A percentile compares a stretch with the other conserved stretches of the same genome.
phyloP scores from a whole-genome alignment of 2,888 invertebrate species.

The Acheta domesticus region DNA sequence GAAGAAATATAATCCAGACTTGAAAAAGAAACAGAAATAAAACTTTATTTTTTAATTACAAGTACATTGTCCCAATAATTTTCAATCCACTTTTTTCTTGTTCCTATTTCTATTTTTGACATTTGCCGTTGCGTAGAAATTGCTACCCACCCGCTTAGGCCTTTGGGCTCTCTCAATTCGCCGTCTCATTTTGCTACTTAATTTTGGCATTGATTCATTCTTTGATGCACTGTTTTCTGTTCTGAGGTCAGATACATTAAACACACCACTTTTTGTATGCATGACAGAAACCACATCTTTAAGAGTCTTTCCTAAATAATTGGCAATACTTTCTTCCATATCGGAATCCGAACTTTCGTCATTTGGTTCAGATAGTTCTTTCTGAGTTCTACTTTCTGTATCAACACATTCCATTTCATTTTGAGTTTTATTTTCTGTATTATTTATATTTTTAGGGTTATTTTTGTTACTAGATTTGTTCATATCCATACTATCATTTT shows the following conservation, averaged over 20 bases:
- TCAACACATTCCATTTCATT: constrained; percentile 27
- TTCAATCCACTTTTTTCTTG: constrained; percentile 53
- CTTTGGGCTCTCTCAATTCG: constrained; percentile 70
- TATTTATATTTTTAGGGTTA: not conserved
- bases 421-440: not conserved
- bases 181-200: constrained; percentile 74
- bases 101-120: constrained; percentile 82
- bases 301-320: constrained; percentile 50
- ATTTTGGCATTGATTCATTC: constrained; percentile 43
- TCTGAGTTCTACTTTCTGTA: constrained; percentile 40
- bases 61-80: not conserved
- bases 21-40: not conserved
- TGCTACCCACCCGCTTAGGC: constrained; percentile 79
- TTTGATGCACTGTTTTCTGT: constrained; percentile 32
- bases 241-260: constrained; percentile 49
- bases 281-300: constrained; percentile 51
- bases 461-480: constrained; percentile 31
- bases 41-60: not conserved
- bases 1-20: too few relatives aligned
- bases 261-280: constrained; percentile 49
- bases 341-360: constrained; percentile 67
- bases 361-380: constrained; percentile 52
- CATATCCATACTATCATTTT: constrained; percentile 25
- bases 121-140: constrained; percentile 85
- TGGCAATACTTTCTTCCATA: constrained; percentile 51